phyloP scores from a whole-genome alignment of 2,888 invertebrate species.

The Clusia tigrina region DNA sequence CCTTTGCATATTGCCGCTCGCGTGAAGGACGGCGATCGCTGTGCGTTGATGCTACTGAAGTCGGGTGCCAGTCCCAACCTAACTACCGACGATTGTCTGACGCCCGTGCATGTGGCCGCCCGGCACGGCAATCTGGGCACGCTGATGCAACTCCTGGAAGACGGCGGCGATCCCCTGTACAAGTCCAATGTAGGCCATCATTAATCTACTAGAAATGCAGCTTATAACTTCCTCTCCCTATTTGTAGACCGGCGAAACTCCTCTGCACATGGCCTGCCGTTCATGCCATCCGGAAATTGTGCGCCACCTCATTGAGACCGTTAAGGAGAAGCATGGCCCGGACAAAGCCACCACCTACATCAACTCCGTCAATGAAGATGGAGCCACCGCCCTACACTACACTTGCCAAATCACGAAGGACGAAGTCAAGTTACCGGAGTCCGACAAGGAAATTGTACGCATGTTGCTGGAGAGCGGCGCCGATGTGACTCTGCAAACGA shows the following conservation, averaged over 20 bases:
- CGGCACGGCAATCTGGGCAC: constrained; percentile 90
- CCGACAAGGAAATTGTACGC: constrained; percentile 88
- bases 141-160: constrained; percentile 85
- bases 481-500: constrained; percentile 85
- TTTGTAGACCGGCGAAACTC: constrained; percentile 88
- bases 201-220: neutral
- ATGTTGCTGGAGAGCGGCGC: constrained; percentile 90
- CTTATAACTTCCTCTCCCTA: neutral
- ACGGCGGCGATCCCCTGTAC: constrained; percentile 90
- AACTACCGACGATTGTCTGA: constrained; percentile 94
- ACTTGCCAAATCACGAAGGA: constrained; percentile 89
- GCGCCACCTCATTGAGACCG: constrained; percentile 83
- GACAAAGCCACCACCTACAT: constrained; percentile 85
- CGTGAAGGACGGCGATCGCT: constrained; percentile 88
- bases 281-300: constrained; percentile 87
- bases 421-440: constrained; percentile 76
- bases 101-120: constrained; percentile 96
- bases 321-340: constrained; percentile 77
- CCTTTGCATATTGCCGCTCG: constrained; percentile 97
- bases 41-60: constrained; percentile 96
- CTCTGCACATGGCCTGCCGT: constrained; percentile 92
- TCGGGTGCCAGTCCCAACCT: constrained; percentile 97
- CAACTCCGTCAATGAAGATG: constrained; percentile 88
- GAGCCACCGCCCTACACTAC: constrained; percentile 93
- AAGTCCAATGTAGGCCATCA: constrained; percentile 80